Base-by-base conservation (phyloP, 2,888 invertebrate species). In the Scaptomyza reducta region DNA sequence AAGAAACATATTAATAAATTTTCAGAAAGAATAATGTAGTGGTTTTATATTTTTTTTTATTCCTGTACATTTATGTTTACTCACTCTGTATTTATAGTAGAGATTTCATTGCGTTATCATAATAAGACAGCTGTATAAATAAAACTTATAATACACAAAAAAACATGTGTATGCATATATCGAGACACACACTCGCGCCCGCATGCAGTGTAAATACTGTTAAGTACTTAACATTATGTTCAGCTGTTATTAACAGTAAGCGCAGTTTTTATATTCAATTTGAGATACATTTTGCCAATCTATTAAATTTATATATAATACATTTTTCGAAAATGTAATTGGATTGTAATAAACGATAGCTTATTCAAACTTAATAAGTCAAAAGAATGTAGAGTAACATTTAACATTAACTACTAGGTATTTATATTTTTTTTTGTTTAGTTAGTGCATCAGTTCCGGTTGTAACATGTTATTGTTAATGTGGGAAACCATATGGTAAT, bases 21-120 rank as follows among this genome's bases (percentile, higher is more conserved):
- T 47, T 13, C 13, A 6, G 0, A 1, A 11, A 13, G 4, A 13
- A 13, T 9, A 33, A 47, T 50, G 9, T 3, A 13, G 1, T 9
- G 42, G n/a, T 29, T 42, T 22, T 42, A n/a, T n/a, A n/a, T n/a
- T n/a, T n/a, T n/a, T n/a, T n/a, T n/a, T n/a, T n/a, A n/a, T 13
- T 6, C n/a, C 1, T 1, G 1, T 0, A n/a, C 11, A 22, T n/a
- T 3, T 1, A 13, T 38, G 10, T 25, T 16, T 25, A 16, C 68
- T 67, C n/a, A 71, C 71, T 49, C 25, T 38, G 41, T 54, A 7
- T 40, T 68, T 62, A 55, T 7, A 18, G 33, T 9, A 13, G 40
- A 1, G 3, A 22, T n/a, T 41, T 51, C 74, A 73, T 50, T 54
- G 41, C 11, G 14, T 41, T 51, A 61, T 67, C 41, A 54, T 61